A percentile compares a stretch with the other conserved stretches of the same genome.
Conservation (phyloP, 2,888 invertebrate genomes). For the Drosophila incognita region DNA sequence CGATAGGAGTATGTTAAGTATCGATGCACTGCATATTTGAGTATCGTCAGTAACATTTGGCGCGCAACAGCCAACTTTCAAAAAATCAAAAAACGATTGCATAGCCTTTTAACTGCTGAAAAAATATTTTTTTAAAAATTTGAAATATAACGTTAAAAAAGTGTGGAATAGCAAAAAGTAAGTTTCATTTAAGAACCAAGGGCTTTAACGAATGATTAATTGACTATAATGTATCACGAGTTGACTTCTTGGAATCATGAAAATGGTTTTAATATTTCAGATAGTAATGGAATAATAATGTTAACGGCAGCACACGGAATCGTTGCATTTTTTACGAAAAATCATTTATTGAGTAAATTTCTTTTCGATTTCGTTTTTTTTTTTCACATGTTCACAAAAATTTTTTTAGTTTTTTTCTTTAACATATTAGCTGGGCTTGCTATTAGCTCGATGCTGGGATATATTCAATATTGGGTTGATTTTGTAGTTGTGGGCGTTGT, state of each 20-base stretch:
- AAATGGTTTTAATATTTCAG: neutral
- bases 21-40: neutral
- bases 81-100: neutral
- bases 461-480: constrained; percentile 27
- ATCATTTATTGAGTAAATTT: constrained; percentile 79
- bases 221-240: neutral
- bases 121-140: neutral
- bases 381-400: constrained; percentile 56
- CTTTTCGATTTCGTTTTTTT: constrained; percentile 61
- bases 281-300: neutral
- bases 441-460: constrained; percentile 35
- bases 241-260: neutral
- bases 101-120: neutral
- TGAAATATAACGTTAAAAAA: neutral
- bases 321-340: constrained; percentile 65
- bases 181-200: too few species aligned
- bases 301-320: neutral
- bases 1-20: neutral
- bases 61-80: neutral
- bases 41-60: neutral
- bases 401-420: constrained; percentile 13
- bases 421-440: constrained; percentile 44
- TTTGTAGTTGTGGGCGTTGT: constrained; percentile 28
- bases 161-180: neutral
- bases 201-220: neutral